phyloP scores from a whole-genome alignment of 92 coral and sea anemone species.

The Siderastrea siderea region DNA sequence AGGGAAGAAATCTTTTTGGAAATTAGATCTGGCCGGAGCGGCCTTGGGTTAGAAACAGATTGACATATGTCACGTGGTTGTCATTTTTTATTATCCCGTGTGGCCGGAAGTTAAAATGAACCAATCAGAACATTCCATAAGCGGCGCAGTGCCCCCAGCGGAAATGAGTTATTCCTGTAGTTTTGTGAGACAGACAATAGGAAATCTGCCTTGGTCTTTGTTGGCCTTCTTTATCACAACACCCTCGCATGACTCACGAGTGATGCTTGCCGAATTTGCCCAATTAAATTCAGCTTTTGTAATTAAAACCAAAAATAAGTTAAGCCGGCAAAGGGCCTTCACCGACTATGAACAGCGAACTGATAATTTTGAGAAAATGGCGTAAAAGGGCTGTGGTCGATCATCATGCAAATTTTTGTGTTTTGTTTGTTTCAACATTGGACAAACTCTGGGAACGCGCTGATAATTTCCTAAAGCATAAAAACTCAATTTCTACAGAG shows the following conservation, averaged over 20 bases:
- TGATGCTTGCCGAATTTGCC: background rate
- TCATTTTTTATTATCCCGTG: constrained; percentile 69
- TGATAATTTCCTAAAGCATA: background rate
- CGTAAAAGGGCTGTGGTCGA: background rate
- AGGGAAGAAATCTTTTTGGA: constrained; percentile 28
- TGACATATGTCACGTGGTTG: constrained; percentile 74
- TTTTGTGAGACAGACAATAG: constrained; percentile 24
- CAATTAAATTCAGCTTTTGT: constrained; percentile 2
- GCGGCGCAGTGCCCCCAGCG: constrained; percentile 31
- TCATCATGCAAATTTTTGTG: background rate
- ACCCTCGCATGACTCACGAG: constrained; percentile 36
- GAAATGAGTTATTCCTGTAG: constrained; percentile 5
- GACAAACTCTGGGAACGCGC: background rate
- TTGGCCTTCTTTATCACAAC: constrained; percentile 13
- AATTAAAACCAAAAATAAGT: constrained; percentile 1
- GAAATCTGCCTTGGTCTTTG: constrained; percentile 1
- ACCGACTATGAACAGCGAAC: background rate
- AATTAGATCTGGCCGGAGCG: constrained; percentile 21
- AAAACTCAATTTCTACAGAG: background rate
- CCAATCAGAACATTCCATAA: constrained; percentile 61
- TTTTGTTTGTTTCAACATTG: background rate
- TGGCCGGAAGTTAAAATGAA: constrained; percentile 64
- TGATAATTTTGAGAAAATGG: background rate
- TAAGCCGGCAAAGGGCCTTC: constrained; percentile 11
- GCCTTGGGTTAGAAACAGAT: constrained; percentile 27